Conservation (phyloP, 2,113 vertebrate species). For the Elephantulus edwardii region DNA sequence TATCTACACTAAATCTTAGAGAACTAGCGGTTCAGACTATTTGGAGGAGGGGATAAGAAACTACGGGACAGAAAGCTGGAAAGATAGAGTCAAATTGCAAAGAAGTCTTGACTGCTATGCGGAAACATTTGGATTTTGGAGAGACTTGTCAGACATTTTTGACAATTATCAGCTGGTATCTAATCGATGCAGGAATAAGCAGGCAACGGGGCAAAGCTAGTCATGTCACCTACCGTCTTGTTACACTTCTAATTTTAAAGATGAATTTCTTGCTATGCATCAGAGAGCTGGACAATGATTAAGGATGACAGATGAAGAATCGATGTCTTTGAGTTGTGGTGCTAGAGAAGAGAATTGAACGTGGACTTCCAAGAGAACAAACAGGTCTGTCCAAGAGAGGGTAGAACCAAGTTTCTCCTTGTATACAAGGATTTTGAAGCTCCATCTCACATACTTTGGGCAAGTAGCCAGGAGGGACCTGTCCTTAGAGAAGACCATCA, state of each 20-base stretch:
- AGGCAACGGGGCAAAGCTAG: neutral
- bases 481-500: too few species aligned
- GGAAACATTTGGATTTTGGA: neutral
- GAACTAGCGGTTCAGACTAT: neutral
- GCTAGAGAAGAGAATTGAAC: too few species aligned
- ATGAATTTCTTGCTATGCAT: too few species aligned
- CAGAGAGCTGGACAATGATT: too few species aligned
- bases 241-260: neutral
- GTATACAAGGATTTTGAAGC: too few species aligned
- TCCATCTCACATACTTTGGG: too few species aligned
- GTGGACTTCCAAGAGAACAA: too few species aligned
- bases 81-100: neutral
- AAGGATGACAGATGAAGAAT: too few species aligned
- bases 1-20: neutral
- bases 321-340: too few species aligned
- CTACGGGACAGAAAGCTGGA: neutral
- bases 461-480: too few species aligned
- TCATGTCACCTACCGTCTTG: neutral
- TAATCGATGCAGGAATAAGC: accelerated
- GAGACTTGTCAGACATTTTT: neutral
- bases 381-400: too few species aligned
- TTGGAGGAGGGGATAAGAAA: neutral
- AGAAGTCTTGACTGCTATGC: neutral
- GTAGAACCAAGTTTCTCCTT: too few species aligned
- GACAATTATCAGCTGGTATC: neutral